These are phyloP conservation scores for zebrafish (Danio rerio) DNA, from an alignment of 2,113 vertebrate species.

Conservation along the genomic window GRCz12tu NC_133200.1:2263501-2264000, in stretches of 20 bases:
- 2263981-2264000: no score
- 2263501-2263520: conserved; percentile 16
- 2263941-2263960: no score
- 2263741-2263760: neutral
- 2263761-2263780: neutral
- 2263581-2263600: conserved; percentile 30
- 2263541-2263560: conserved; percentile 28
- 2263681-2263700: neutral
- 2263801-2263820: neutral
- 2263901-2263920: no score
- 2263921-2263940: no score
- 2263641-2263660: conserved; percentile 11
- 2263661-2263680: conserved; percentile 16
- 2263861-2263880: no score
- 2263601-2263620: conserved; percentile 40
- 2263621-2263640: conserved; percentile 3
- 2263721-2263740: neutral
- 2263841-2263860: no score
- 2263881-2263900: no score
- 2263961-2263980: no score
- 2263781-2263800: neutral
- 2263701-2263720: neutral
- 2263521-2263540: conserved; percentile 50
- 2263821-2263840: no score
- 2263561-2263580: conserved; percentile 22